Conservation (phyloP, 2,888 invertebrate genomes). For the Ametastegia equiseti region DNA sequence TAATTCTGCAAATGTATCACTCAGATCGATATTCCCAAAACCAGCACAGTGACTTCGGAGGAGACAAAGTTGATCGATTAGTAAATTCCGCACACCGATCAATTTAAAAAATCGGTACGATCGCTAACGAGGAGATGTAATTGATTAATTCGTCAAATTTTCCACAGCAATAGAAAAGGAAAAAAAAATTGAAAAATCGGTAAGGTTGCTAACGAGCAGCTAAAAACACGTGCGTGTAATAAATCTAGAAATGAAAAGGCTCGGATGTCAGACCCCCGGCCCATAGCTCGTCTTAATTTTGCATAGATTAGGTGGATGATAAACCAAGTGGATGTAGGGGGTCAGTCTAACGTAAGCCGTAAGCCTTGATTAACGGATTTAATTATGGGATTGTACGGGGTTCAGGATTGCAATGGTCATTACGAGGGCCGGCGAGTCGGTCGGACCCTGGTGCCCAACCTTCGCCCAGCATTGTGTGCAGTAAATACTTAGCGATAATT, state of each 20-base stretch:
- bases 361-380: conserved; percentile 76
- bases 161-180: neutral
- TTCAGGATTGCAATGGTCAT: conserved; percentile 70
- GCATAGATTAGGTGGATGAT: conserved; percentile 74
- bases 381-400: conserved; percentile 72
- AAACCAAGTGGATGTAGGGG: conserved; percentile 73
- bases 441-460: conserved; percentile 65
- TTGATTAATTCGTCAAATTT: no score
- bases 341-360: conserved; percentile 70
- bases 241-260: neutral
- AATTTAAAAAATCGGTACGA: neutral
- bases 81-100: no score
- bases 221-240: no score
- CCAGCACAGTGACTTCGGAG: no score
- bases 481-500: conserved; percentile 43
- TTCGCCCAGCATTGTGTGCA: conserved; percentile 48
- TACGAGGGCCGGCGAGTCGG: conserved; percentile 64
- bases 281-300: conserved; percentile 68
- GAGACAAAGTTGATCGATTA: no score
- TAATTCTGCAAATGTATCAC: no score
- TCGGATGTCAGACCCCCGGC: neutral
- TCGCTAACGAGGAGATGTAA: no score
- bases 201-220: neutral
- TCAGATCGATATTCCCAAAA: no score
- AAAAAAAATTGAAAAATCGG: neutral